Conservation (phyloP, 2,113 vertebrate species). For the Peromyscus maniculatus region DNA sequence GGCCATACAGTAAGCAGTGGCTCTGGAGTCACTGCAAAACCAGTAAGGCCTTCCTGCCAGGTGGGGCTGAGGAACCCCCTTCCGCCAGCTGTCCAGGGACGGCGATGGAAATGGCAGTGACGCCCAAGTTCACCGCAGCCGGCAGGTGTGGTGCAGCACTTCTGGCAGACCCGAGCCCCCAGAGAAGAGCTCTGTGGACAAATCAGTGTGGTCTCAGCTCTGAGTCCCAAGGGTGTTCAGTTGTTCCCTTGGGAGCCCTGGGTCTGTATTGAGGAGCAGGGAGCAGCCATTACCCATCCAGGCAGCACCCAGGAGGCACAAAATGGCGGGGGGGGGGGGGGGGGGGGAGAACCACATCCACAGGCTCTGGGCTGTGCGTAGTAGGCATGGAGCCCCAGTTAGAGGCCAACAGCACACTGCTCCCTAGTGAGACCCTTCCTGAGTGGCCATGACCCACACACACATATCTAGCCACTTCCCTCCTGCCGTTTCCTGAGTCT, state of each 20-base stretch:
- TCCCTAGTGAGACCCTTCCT: not conserved
- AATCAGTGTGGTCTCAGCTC: not conserved
- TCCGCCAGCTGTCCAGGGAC: fast-evolving
- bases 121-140: not conserved
- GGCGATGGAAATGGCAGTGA: not conserved
- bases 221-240: not conserved
- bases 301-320: not conserved
- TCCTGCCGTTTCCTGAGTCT: not conserved
- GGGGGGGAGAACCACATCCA: not conserved
- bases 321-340: no score
- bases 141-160: not conserved
- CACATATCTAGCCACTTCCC: fast-evolving
- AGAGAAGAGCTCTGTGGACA: not conserved
- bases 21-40: not conserved
- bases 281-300: not conserved
- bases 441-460: not conserved
- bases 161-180: no score
- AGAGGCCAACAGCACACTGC: not conserved
- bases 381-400: not conserved
- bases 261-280: not conserved
- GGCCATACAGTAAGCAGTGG: fast-evolving
- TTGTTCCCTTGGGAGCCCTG: not conserved
- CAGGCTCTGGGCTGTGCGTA: not conserved
- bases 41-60: not conserved
- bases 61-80: not conserved